A percentile compares a stretch with the other conserved stretches of the same genome.
These are phyloP conservation scores for Morone saxatilis DNA, from an alignment of 2,113 vertebrate genomes.

Conservation along the genomic window DNA sequence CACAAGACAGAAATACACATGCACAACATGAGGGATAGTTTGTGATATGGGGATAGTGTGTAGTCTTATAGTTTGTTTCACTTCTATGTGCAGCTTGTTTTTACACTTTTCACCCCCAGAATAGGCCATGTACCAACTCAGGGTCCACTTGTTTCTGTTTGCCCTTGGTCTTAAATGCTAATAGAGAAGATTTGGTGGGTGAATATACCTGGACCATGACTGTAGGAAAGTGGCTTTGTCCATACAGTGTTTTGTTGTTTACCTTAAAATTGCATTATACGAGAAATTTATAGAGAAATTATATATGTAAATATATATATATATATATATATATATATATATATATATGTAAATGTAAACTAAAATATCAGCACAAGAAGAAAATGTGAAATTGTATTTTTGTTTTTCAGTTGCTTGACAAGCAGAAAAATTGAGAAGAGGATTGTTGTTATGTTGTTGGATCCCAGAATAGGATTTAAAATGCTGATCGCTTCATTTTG, in stretches of 20 bases:
- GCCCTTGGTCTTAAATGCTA: slow-evolving; percentile 15
- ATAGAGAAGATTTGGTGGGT: not conserved
- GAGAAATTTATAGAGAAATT: slow-evolving; percentile 20
- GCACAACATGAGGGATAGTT: not conserved
- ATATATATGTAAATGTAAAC: not conserved
- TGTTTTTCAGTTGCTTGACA: not conserved
- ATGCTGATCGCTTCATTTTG: slow-evolving; percentile 20
- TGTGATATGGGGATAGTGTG: not conserved
- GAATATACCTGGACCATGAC: not conserved
- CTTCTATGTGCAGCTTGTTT: slow-evolving; percentile 48
- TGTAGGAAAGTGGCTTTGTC: not conserved
- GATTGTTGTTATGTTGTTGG: slow-evolving; percentile 7
- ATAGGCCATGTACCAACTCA: slow-evolving; percentile 51
- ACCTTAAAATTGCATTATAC: not conserved
- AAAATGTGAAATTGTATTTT: slow-evolving; percentile 19
- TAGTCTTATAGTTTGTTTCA: slow-evolving; percentile 1
- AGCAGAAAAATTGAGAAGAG: slow-evolving; percentile 17
- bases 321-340: not conserved
- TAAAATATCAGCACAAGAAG: slow-evolving; percentile 40
- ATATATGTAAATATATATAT: too few species aligned
- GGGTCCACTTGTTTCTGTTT: slow-evolving; percentile 49
- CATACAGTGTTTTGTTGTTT: not conserved
- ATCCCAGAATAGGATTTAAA: slow-evolving; percentile 14
- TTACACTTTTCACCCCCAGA: slow-evolving; percentile 1
- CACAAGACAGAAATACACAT: not conserved